Evolutionary conservation across 2,113 vertebrate species (phyloP).

Genomic region (Diphyllodes magnificus): DNA sequence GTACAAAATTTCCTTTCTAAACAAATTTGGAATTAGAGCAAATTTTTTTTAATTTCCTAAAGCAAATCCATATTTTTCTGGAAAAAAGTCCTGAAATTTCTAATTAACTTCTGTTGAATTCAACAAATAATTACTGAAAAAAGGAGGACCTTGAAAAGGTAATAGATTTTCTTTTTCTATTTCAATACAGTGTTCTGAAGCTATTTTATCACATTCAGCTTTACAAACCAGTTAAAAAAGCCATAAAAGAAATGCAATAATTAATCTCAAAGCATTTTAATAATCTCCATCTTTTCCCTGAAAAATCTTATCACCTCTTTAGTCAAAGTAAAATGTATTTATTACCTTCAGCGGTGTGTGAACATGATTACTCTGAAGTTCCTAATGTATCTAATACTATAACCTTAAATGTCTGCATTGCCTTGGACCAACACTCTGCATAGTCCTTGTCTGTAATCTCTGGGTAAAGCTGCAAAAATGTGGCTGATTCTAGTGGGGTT

Average conservation of each 20-base stretch:
- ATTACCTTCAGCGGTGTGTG: background rate
- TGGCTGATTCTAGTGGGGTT: fast-evolving
- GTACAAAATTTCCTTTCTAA: background rate
- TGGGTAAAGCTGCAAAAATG: background rate
- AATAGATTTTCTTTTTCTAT: background rate
- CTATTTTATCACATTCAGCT: background rate
- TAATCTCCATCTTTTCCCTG: background rate
- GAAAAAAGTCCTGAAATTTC: background rate
- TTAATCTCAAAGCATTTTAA: background rate
- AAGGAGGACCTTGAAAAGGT: background rate
- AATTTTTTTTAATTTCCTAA: background rate
- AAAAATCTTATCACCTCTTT: background rate
- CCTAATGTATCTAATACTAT: background rate
- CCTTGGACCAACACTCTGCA: background rate
- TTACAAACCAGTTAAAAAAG: background rate
- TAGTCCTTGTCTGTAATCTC: background rate
- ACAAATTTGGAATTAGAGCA: background rate
- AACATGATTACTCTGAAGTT: background rate
- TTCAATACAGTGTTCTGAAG: background rate
- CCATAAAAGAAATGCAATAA: background rate
- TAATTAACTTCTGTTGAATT: background rate
- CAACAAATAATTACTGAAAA: background rate
- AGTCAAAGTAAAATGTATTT: background rate
- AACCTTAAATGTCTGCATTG: background rate
- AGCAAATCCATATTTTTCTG: background rate